A percentile compares a stretch with the other conserved stretches of the same genome.
Evolutionary conservation across 2,797 vertebrate species (phyloP).

Genomic region (Tinamus major): DNA sequence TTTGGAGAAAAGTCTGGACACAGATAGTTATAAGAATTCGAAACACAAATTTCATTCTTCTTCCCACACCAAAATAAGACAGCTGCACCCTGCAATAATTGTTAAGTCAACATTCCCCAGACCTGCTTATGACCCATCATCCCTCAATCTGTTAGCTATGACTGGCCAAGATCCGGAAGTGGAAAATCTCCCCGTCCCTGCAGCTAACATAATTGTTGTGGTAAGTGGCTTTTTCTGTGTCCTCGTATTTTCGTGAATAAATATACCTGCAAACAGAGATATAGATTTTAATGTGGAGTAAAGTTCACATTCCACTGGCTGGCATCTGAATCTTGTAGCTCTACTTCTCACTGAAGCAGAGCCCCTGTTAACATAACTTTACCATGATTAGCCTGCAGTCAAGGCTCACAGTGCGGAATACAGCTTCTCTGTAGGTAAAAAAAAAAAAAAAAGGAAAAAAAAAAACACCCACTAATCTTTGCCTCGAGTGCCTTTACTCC

Average conservation of each 20-base stretch:
- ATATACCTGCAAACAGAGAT: not conserved
- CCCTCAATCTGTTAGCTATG: constrained; percentile 79
- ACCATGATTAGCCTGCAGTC: not conserved
- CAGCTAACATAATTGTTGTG: constrained; percentile 81
- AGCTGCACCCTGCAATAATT: constrained; percentile 71
- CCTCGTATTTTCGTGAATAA: not conserved
- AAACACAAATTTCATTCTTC: constrained; percentile 70
- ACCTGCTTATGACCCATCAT: constrained; percentile 77
- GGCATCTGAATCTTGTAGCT: not conserved
- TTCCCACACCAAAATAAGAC: constrained; percentile 69
- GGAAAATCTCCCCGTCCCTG: constrained; percentile 82
- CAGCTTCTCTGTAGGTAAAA: not conserved
- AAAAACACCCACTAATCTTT: not conserved
- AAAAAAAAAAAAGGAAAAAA: not conserved
- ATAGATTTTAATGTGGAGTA: not conserved
- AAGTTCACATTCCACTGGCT: not conserved
- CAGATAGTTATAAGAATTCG: constrained; percentile 71
- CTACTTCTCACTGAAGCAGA: not conserved
- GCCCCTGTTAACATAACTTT: not conserved
- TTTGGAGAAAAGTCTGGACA: constrained; percentile 81
- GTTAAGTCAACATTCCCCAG: constrained; percentile 79
- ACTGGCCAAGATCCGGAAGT: constrained; percentile 80
- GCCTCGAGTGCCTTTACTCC: not conserved
- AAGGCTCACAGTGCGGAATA: not conserved
- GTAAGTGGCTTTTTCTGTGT: constrained; percentile 73